phyloP scores from a whole-genome alignment of 1,140 invertebrate species.

The Pygmarrhopalites habei region DNA sequence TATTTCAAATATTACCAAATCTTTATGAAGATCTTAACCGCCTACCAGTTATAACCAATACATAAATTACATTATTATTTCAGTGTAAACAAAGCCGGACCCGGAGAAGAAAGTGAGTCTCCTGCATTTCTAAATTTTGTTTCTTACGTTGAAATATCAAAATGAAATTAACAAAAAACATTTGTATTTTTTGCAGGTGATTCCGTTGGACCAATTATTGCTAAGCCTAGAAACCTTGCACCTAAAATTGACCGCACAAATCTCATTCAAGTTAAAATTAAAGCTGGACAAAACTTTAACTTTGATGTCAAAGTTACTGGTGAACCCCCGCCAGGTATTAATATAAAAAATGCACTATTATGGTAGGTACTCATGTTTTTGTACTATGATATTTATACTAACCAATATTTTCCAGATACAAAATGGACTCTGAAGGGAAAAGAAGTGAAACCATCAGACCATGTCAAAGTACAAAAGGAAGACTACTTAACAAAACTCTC shows the following conservation, averaged over 20 bases:
- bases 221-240: constrained; percentile 77
- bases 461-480: constrained; percentile 65
- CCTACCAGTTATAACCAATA: too few relatives aligned
- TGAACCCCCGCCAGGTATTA: constrained; percentile 79
- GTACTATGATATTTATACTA: too few relatives aligned
- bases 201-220: constrained; percentile 76
- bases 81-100: constrained; percentile 88
- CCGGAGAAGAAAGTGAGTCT: constrained; percentile 73
- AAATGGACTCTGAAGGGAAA: constrained; percentile 72
- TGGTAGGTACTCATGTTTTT: too few relatives aligned
- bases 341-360: too few relatives aligned
- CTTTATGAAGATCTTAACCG: too few relatives aligned
- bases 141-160: too few relatives aligned
- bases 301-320: constrained; percentile 76
- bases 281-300: constrained; percentile 77
- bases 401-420: too few relatives aligned
- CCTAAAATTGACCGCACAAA: constrained; percentile 83
- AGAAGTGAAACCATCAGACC: constrained; percentile 63
- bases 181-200: too few relatives aligned
- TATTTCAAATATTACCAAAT: too few relatives aligned
- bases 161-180: too few relatives aligned
- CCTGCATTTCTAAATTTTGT: too few relatives aligned
- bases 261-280: constrained; percentile 73
- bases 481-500: constrained; percentile 87
- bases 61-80: too few relatives aligned